A percentile compares a stretch with the other conserved stretches of the same genome.
Evolutionary conservation across 2,888 invertebrate species (phyloP).

Genomic region (Folsomia manolachei): DNA sequence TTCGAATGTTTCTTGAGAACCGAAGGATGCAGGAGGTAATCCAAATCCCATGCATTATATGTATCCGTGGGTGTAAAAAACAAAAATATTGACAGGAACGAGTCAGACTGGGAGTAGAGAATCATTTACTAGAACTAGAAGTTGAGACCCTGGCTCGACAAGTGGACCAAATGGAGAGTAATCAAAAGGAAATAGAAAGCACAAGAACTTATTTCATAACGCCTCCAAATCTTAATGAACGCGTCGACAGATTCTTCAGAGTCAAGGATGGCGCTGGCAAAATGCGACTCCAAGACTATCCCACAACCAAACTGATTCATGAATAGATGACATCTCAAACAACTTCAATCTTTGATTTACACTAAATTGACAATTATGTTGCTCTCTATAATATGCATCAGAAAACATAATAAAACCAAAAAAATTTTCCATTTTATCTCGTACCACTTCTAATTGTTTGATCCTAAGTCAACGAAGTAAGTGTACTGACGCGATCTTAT

Average conservation of each 20-base stretch:
- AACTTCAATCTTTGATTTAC: not conserved
- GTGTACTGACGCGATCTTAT: too few relatives aligned
- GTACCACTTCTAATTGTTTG: not conserved
- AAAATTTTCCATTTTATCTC: not conserved
- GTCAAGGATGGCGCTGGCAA: slow-evolving; percentile 19
- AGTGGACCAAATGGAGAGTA: slow-evolving; percentile 37
- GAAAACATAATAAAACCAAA: not conserved
- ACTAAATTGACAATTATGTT: not conserved
- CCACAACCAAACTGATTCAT: slow-evolving; percentile 40
- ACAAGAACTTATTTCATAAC: slow-evolving; percentile 38
- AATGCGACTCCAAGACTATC: slow-evolving; percentile 44
- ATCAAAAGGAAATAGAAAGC: slow-evolving; percentile 36
- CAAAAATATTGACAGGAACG: slow-evolving; percentile 31
- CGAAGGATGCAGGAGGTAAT: slow-evolving; percentile 40
- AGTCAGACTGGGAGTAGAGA: slow-evolving; percentile 39
- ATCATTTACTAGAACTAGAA: slow-evolving; percentile 45
- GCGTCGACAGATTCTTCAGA: slow-evolving; percentile 31
- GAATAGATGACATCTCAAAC: slow-evolving; percentile 28
- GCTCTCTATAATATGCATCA: too few relatives aligned
- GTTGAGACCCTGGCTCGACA: slow-evolving; percentile 40
- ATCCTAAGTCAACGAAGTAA: too few relatives aligned
- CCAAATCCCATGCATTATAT: too few relatives aligned
- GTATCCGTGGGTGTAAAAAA: too few relatives aligned
- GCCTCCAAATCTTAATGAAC: slow-evolving; percentile 26
- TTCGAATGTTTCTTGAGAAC: slow-evolving; percentile 44